These are phyloP conservation scores for Calliphora vomitoria DNA, from an alignment of 2,888 invertebrate genomes.

Conservation along the genomic window DNA sequence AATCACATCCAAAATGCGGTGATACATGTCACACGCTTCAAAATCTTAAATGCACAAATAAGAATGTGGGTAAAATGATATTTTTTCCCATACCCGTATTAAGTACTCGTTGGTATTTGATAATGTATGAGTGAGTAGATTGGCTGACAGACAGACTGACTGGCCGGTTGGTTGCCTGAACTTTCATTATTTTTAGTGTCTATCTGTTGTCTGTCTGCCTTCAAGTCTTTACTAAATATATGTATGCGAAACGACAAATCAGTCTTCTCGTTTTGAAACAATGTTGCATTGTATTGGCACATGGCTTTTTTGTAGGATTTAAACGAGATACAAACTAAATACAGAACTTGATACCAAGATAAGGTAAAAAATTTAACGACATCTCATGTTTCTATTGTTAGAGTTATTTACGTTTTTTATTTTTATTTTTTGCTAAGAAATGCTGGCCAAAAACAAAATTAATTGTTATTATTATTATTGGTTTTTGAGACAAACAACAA, in stretches of 20 bases:
- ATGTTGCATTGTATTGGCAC: constrained; percentile 53
- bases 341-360: not conserved
- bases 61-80: constrained; percentile 62
- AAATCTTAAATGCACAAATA: constrained; percentile 46
- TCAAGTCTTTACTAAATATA: not conserved
- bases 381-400: constrained; percentile 10
- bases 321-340: not conserved
- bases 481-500: not conserved
- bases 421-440: not conserved
- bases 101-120: constrained; percentile 14
- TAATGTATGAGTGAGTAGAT: not conserved
- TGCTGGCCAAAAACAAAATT: not conserved
- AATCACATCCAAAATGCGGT: not conserved
- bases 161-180: not conserved
- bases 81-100: constrained; percentile 51
- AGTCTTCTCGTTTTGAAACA: constrained; percentile 33
- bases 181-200: not conserved
- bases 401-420: not conserved
- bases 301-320: constrained; percentile 13
- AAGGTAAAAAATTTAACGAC: not conserved
- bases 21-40: constrained; percentile 59
- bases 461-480: not conserved
- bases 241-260: not conserved
- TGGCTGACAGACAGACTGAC: not conserved
- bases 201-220: constrained; percentile 5